Evolutionary conservation across 2,797 vertebrate species (phyloP), one percentile per base, ranked within the genome.

Genomic region (Hephaestus fuliginosus): DNA sequence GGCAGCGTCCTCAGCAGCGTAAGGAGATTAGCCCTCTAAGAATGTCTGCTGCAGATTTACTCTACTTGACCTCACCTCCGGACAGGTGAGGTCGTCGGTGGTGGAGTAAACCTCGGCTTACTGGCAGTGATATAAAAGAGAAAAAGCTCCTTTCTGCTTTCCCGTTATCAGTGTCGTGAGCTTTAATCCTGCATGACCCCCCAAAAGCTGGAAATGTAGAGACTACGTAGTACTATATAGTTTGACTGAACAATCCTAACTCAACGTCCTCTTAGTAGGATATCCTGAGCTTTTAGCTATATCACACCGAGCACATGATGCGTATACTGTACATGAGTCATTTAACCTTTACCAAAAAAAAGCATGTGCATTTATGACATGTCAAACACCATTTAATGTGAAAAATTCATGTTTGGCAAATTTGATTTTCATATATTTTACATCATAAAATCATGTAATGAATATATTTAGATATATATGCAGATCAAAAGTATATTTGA

Each of bases 21-120:
- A 89, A 95, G 91, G 46, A 92, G 93, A 91, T 94, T 94, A 94
- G 49, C 62, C 71, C 53, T 87, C 64, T 89, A 71, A 92, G 86
- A 75, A 81, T 48, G 90, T 84, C 86, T 78, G 83, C 70, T 49
- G 78, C 55, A 83, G 92, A 90, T 89, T 92, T 93, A 87, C 72
- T 82, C 49, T 18, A 30, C 72, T 77, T 82, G 86, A 86, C 63
- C 81, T 77, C 43, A 60, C 7, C 69, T 74, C 53, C 9, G 58
- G 69, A 64, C 80, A 80, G 78, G 74, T 14, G 80, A 88, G 88
- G 85, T 90, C 88, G 82, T n/a, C n/a, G 10, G 6, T n/a, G 8
- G 41, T 55, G 36, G 30, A 33, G 30, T 78, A 43, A 83, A 76
- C 55, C 69, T 52, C 2, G 1, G 58, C 30, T 75, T 68, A 76